A percentile compares a stretch with the other conserved stretches of the same genome.
These are phyloP conservation scores for Chionoecetes opilio DNA, from an alignment of 1,140 invertebrate species.

Conservation along the genomic window DNA sequence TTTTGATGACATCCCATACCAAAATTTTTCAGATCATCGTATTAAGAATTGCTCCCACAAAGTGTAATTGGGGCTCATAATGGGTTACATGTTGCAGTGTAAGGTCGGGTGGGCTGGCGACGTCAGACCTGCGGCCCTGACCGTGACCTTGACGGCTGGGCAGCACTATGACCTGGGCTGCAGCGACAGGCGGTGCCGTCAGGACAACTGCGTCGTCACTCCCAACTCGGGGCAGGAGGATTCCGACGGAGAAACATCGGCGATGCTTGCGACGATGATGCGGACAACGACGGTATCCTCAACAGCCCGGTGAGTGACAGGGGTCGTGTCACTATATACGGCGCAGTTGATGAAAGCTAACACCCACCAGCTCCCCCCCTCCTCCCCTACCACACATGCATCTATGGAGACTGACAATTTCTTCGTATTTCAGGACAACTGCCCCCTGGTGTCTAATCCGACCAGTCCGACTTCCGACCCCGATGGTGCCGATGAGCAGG, in stretches of 20 bases:
- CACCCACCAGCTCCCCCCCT: no score
- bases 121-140: slow-evolving; percentile 91
- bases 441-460: slow-evolving; percentile 90
- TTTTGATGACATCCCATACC: no score
- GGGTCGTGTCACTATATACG: neutral
- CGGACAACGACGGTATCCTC: slow-evolving; percentile 94
- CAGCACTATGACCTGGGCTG: slow-evolving; percentile 91
- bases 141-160: slow-evolving; percentile 94
- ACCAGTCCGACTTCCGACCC: slow-evolving; percentile 89
- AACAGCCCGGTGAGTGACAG: slow-evolving; percentile 88
- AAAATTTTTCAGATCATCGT: no score
- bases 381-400: no score
- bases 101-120: slow-evolving; percentile 96
- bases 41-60: no score
- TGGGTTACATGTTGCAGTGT: slow-evolving; percentile 85
- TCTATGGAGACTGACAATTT: no score
- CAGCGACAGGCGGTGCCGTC: slow-evolving; percentile 87
- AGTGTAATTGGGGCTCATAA: no score
- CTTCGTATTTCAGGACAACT: slow-evolving; percentile 89
- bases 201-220: slow-evolving; percentile 93
- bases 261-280: slow-evolving; percentile 95
- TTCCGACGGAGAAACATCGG: slow-evolving; percentile 94
- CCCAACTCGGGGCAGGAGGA: slow-evolving; percentile 99
- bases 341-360: no score
- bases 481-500: slow-evolving; percentile 89